phyloP scores from a whole-genome alignment of 2,888 invertebrate species.

The Microplitis deprimator region DNA sequence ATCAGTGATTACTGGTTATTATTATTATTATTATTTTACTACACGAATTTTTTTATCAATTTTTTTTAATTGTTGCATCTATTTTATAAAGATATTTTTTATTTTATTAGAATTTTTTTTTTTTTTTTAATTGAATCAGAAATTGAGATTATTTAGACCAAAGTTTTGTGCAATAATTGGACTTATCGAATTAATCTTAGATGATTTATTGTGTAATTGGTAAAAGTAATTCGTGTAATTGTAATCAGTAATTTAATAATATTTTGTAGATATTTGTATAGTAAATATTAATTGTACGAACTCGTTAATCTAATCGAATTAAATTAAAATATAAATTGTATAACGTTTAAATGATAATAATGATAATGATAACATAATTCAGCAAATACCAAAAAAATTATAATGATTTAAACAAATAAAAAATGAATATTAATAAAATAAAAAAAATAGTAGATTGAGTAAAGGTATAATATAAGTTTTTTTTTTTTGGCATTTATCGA shows the following conservation, averaged over 20 bases:
- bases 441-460: constrained; percentile 10
- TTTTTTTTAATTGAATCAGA: not conserved
- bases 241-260: not conserved
- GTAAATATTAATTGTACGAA: constrained; percentile 61
- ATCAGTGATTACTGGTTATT: constrained; percentile 50
- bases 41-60: constrained; percentile 7
- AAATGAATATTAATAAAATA: constrained; percentile 56
- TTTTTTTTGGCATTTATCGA: constrained; percentile 42
- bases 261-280: constrained; percentile 70
- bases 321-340: constrained; percentile 57
- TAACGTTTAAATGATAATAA: constrained; percentile 64
- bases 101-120: constrained; percentile 4
- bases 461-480: constrained; percentile 14
- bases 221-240: constrained; percentile 1
- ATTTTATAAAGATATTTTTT: not conserved
- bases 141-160: constrained; percentile 31
- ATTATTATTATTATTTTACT: constrained; percentile 15
- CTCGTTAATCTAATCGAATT: constrained; percentile 62
- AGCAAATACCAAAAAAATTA: constrained; percentile 51
- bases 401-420: constrained; percentile 31
- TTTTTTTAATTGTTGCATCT: constrained; percentile 1
- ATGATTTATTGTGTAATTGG: not conserved
- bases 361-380: constrained; percentile 52
- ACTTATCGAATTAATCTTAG: not conserved
- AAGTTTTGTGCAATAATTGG: constrained; percentile 36